phyloP scores from a whole-genome alignment of 2,113 vertebrate genomes.

The Coptodon bakossiorum region DNA sequence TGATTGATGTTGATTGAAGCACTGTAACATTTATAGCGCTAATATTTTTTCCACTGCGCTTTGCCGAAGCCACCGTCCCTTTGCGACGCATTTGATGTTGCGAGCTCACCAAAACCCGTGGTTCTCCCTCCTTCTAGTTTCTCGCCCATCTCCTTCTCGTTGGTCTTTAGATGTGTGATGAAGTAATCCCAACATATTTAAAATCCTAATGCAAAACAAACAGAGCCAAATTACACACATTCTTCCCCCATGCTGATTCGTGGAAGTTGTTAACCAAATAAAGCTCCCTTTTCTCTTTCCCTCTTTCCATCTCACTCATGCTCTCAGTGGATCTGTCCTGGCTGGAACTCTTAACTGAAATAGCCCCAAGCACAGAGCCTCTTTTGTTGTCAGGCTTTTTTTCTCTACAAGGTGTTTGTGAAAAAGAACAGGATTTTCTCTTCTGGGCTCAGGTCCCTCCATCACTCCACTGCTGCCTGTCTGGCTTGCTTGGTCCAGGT shows the following conservation, averaged over 20 bases:
- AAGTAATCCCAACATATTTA: slow-evolving; percentile 56
- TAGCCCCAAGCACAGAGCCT: slow-evolving; percentile 56
- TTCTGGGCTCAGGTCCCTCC: slow-evolving; percentile 31
- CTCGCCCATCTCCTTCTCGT: slow-evolving; percentile 28
- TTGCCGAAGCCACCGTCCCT: neutral
- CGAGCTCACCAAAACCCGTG: neutral
- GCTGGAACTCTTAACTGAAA: slow-evolving; percentile 54
- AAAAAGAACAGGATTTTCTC: slow-evolving; percentile 61
- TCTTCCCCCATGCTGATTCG: slow-evolving; percentile 35
- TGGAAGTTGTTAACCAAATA: slow-evolving; percentile 55
- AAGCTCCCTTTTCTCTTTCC: slow-evolving; percentile 28
- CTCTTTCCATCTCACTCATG: slow-evolving; percentile 29
- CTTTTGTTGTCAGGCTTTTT: slow-evolving; percentile 61
- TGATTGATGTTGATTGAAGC: slow-evolving; percentile 20
- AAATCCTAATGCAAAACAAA: slow-evolving; percentile 62
- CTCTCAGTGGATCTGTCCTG: slow-evolving; percentile 64
- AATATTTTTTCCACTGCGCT: neutral
- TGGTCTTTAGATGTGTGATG: slow-evolving; percentile 42
- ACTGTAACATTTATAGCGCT: neutral
- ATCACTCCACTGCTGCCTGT: neutral
- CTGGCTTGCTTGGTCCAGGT: slow-evolving; percentile 15
- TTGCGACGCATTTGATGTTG: slow-evolving; percentile 33
- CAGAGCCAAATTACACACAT: slow-evolving; percentile 49
- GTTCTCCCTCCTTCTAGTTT: neutral
- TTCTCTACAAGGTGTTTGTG: slow-evolving; percentile 62